Conservation (phyloP, 2,113 vertebrate species). For the Sinosuthora webbiana region DNA sequence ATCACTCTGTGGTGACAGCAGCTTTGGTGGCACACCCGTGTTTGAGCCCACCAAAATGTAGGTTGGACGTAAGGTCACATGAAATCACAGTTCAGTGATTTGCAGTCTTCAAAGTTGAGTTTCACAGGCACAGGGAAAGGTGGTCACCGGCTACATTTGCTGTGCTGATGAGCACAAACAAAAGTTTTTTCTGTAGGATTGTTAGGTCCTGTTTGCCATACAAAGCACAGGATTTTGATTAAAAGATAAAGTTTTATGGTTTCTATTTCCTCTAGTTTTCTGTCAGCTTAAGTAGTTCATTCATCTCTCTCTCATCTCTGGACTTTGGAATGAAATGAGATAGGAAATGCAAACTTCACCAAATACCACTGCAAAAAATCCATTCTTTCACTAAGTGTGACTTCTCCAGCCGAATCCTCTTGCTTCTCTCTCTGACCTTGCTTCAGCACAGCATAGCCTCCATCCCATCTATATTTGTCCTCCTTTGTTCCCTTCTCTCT, state of each 20-base stretch:
- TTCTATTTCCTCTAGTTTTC: neutral
- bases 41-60: neutral
- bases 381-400: neutral
- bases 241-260: neutral
- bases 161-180: neutral
- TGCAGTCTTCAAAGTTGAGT: neutral
- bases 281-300: neutral
- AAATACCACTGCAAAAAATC: neutral
- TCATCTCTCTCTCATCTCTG: neutral
- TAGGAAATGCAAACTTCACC: neutral
- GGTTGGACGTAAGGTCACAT: neutral
- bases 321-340: constrained; percentile 6
- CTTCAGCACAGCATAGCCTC: neutral
- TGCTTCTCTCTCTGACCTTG: neutral
- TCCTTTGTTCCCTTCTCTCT: neutral
- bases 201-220: neutral
- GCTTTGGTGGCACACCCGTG: neutral
- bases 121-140: neutral
- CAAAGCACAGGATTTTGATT: neutral
- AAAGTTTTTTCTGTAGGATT: neutral
- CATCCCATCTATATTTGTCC: neutral
- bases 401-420: neutral
- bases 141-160: neutral
- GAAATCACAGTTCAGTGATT: neutral
- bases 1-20: neutral